Evolutionary conservation across 2,797 vertebrate species (phyloP).

Genomic region (Xerus rutilus): DNA sequence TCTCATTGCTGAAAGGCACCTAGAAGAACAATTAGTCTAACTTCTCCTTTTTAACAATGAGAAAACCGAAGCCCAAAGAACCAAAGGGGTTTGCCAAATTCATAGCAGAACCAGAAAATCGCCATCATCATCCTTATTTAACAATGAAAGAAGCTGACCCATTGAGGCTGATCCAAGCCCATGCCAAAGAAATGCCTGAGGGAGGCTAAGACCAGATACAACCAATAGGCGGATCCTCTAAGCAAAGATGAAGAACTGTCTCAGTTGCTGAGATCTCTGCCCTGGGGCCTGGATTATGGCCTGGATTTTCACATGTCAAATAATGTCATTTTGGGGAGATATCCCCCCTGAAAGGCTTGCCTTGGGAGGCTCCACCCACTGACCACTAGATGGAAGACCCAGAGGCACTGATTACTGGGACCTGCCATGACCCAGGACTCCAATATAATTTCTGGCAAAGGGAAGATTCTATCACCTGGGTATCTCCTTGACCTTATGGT

Average conservation of each 20-base stretch:
- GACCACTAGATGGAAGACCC: not conserved
- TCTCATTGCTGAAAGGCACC: not conserved
- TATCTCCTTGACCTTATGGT: not conserved
- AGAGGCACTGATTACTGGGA: not conserved
- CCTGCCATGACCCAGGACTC: not conserved
- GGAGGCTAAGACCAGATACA: not conserved
- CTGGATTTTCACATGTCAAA: not conserved
- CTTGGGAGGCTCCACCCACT: not conserved
- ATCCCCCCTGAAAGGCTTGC: not conserved
- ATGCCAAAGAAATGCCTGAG: not conserved
- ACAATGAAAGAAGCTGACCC: not conserved
- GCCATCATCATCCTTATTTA: not conserved
- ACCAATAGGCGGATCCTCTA: not conserved
- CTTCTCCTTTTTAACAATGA: conserved; percentile 13
- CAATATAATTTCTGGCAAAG: not conserved
- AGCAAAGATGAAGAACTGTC: not conserved
- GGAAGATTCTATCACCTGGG: not conserved
- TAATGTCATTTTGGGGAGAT: not conserved
- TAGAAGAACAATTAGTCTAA: not conserved
- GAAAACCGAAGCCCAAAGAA: not conserved
- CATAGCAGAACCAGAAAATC: not conserved
- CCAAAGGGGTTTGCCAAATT: not conserved
- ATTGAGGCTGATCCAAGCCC: not conserved
- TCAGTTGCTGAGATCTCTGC: not conserved
- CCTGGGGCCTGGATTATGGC: not conserved